These are phyloP conservation scores for Strigamia crassipes DNA, from an alignment of 2,888 invertebrate genomes.

Conservation along the genomic window DNA sequence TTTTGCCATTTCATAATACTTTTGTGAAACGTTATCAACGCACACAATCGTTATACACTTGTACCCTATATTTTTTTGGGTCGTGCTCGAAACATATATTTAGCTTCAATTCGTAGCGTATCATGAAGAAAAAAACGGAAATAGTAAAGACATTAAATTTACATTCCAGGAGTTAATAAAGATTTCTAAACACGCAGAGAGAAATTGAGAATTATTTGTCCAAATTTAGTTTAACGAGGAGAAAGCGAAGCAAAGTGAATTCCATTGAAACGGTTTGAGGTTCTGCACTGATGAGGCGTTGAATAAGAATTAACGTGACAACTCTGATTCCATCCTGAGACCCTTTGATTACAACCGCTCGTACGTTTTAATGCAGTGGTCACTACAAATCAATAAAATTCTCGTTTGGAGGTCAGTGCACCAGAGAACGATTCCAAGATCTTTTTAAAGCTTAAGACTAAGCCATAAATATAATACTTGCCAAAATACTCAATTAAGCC, in stretches of 20 bases:
- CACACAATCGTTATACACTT: neutral
- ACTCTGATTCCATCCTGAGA: conserved; percentile 42
- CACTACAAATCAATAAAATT: conserved; percentile 42
- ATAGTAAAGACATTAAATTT: neutral
- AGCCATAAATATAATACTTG: conserved; percentile 16
- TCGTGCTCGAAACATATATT: conserved; percentile 8
- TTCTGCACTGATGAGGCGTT: conserved; percentile 35
- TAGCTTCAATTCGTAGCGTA: neutral
- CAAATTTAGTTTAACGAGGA: conserved; percentile 6
- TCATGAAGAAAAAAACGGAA: neutral
- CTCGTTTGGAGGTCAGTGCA: conserved; percentile 38
- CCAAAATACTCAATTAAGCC: conserved; percentile 36
- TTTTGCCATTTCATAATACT: neutral
- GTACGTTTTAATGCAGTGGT: conserved; percentile 40
- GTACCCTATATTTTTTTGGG: neutral
- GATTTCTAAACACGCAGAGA: neutral
- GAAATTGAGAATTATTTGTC: neutral
- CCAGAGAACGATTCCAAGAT: conserved; percentile 29
- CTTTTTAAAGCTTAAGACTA: conserved; percentile 37
- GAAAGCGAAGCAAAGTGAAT: neutral
- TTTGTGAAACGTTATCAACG: neutral
- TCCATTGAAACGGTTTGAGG: conserved; percentile 37
- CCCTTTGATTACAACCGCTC: conserved; percentile 40
- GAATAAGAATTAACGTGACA: conserved; percentile 42
- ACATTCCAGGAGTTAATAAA: neutral